Evolutionary conservation across 2,888 invertebrate genomes (phyloP).

Genomic region (Lasioglossum vierecki): DNA sequence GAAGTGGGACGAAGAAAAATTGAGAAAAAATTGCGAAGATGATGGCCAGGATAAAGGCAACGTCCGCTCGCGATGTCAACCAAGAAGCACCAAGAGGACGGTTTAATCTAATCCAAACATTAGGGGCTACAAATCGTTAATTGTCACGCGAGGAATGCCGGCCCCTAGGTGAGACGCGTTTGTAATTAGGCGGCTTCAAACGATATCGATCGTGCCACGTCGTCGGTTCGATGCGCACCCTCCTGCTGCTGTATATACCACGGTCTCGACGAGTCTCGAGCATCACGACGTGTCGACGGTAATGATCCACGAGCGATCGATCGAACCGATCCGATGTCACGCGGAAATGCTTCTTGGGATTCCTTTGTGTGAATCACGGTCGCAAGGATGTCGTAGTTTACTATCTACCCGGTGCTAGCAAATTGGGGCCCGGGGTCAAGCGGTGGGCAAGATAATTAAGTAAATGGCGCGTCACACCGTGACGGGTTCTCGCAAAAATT

Average conservation of each 20-base stretch:
- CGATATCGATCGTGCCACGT: constrained; percentile 69
- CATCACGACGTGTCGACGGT: constrained; percentile 67
- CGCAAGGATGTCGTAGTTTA: constrained; percentile 33
- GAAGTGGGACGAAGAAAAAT: background rate
- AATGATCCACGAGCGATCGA: constrained; percentile 70
- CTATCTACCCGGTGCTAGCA: constrained; percentile 43
- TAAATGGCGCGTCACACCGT: constrained; percentile 19
- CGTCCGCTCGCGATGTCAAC: constrained; percentile 39
- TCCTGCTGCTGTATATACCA: constrained; percentile 46
- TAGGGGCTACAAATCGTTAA: constrained; percentile 80
- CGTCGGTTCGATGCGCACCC: constrained; percentile 62
- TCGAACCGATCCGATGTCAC: constrained; percentile 62
- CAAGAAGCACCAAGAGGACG: constrained; percentile 35
- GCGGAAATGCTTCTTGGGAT: constrained; percentile 63
- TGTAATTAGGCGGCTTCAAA: constrained; percentile 73
- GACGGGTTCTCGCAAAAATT: background rate
- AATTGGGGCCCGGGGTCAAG: constrained; percentile 43
- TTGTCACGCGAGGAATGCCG: constrained; percentile 79
- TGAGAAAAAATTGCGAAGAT: constrained; percentile 7
- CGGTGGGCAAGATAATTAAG: constrained; percentile 40
- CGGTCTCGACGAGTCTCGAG: constrained; percentile 52
- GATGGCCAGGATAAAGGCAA: background rate
- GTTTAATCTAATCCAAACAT: constrained; percentile 77
- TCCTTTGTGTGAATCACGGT: constrained; percentile 60
- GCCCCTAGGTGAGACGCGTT: constrained; percentile 64